Percentiles rank a stretch among this genome's conserved stretches.
These are phyloP conservation scores for Cetoscarus ocellatus DNA, from an alignment of 2,797 vertebrate genomes.

Conservation along the genomic window DNA sequence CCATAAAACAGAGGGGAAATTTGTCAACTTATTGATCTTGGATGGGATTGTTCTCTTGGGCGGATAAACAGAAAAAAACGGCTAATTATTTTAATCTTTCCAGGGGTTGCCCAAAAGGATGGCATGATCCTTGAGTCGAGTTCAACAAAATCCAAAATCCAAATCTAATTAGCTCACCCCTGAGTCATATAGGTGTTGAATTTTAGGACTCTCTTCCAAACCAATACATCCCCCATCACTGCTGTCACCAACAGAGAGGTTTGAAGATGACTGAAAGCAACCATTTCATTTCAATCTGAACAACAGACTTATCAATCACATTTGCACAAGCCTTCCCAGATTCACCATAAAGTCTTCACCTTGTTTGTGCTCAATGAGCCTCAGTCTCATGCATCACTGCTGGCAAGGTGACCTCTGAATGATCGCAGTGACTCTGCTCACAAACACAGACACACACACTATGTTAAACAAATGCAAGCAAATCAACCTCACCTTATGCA, in stretches of 20 bases:
- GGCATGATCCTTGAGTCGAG: too few relatives aligned
- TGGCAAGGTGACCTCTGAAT: slow-evolving; percentile 86
- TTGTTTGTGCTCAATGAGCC: slow-evolving; percentile 87
- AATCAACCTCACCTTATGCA: neutral
- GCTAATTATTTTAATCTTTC: too few relatives aligned
- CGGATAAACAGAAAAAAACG: too few relatives aligned
- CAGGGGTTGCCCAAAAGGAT: too few relatives aligned
- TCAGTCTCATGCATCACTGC: slow-evolving; percentile 85
- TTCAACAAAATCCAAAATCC: too few relatives aligned
- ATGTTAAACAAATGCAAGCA: neutral
- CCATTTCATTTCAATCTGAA: slow-evolving; percentile 5
- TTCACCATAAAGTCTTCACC: slow-evolving; percentile 63
- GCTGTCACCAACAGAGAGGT: neutral
- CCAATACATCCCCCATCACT: too few relatives aligned
- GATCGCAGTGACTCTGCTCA: slow-evolving; percentile 55
- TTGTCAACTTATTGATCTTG: too few relatives aligned
- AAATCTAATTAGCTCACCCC: neutral
- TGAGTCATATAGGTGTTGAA: neutral
- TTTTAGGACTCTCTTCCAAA: neutral
- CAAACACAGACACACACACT: neutral
- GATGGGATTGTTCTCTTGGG: too few relatives aligned
- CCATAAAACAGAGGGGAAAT: neutral
- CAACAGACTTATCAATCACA: slow-evolving; percentile 42
- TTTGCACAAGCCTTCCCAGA: slow-evolving; percentile 52
- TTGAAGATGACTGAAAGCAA: slow-evolving; percentile 1